Conservation (phyloP, 2,888 invertebrate species). For the Spodoptera littoralis region DNA sequence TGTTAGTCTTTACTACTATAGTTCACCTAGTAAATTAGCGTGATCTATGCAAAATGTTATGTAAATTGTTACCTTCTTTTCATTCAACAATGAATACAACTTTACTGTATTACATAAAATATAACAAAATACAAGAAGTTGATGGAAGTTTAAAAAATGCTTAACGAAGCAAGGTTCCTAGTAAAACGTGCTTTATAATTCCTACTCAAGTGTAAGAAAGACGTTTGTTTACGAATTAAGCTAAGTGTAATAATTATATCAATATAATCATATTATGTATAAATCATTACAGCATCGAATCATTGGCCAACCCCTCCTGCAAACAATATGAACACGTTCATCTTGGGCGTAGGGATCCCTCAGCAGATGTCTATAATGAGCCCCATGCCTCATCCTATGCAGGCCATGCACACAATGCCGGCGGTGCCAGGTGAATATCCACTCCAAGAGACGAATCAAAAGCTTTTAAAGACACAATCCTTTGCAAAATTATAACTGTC, state of each 20-base stretch:
- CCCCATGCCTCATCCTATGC: conserved; percentile 50
- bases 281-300: conserved; percentile 37
- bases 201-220: too few species aligned
- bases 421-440: conserved; percentile 60
- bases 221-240: not conserved
- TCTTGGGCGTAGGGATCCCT: conserved; percentile 66
- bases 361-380: conserved; percentile 68
- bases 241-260: not conserved
- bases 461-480: not conserved
- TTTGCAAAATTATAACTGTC: too few species aligned
- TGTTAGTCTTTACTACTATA: too few species aligned
- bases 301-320: conserved; percentile 52
- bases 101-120: too few species aligned
- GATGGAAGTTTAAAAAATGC: too few species aligned
- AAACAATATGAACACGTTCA: conserved; percentile 63
- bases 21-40: too few species aligned
- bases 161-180: too few species aligned
- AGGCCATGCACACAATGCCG: conserved; percentile 61
- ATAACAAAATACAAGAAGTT: too few species aligned
- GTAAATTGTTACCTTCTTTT: too few species aligned
- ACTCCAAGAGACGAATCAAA: conserved; percentile 3
- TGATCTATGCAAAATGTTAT: too few species aligned
- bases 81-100: too few species aligned
- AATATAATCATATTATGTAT: not conserved
- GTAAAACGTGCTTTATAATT: too few species aligned